phyloP scores from a whole-genome alignment of 2,888 invertebrate species.

The Drosophila neotestacea region DNA sequence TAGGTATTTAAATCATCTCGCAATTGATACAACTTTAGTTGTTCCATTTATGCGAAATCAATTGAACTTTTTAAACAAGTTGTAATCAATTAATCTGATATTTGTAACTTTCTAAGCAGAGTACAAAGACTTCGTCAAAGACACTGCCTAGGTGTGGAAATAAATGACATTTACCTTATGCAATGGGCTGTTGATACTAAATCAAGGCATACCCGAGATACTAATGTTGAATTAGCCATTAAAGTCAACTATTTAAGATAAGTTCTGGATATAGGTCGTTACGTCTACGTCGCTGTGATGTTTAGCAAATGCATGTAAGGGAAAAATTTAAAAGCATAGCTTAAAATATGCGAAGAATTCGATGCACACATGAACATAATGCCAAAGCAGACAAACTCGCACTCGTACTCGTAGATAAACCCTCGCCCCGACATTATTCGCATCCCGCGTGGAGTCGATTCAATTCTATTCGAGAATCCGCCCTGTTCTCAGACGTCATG shows the following conservation, averaged over 20 bases:
- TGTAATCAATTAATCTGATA: too few relatives aligned
- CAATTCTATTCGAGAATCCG: slow-evolving; percentile 5
- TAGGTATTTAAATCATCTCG: too few relatives aligned
- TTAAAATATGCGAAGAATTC: slow-evolving; percentile 68
- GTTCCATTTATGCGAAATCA: too few relatives aligned
- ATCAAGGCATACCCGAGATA: too few relatives aligned
- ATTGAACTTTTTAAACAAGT: too few relatives aligned
- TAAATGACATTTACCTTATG: too few relatives aligned
- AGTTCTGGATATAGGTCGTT: slow-evolving; percentile 14
- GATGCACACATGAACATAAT: slow-evolving; percentile 49
- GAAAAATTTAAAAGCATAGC: slow-evolving; percentile 59
- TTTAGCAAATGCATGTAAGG: slow-evolving; percentile 11
- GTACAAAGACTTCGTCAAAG: too few relatives aligned
- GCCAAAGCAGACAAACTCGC: slow-evolving; percentile 28
- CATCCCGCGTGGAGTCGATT: slow-evolving; percentile 5
- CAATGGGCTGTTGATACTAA: too few relatives aligned
- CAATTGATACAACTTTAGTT: too few relatives aligned
- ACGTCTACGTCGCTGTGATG: slow-evolving; percentile 2
- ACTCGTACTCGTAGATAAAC: slow-evolving; percentile 11
- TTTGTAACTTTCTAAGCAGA: too few relatives aligned
- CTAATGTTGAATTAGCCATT: too few relatives aligned
- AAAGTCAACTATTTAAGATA: not conserved
- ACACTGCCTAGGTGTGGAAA: too few relatives aligned
- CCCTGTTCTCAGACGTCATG: slow-evolving; percentile 18
- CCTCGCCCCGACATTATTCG: slow-evolving; percentile 20